A percentile compares a stretch with the other conserved stretches of the same genome.
Evolutionary conservation across 2,113 vertebrate genomes (phyloP).

Genomic region (Callorhinus ursinus): DNA sequence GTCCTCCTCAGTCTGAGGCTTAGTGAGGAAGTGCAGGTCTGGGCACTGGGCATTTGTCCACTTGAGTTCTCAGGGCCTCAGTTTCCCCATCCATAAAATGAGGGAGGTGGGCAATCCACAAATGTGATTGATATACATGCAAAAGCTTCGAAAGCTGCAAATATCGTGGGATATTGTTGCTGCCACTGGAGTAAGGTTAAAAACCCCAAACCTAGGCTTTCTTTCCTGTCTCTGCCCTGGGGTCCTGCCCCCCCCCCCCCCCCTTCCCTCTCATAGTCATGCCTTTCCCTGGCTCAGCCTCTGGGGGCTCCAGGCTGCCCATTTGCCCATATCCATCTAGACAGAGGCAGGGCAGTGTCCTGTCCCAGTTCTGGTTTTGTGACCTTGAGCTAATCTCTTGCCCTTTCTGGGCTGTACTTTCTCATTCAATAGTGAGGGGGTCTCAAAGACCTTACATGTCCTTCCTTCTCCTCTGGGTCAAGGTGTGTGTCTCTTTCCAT

Average conservation of each 20-base stretch:
- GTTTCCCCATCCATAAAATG: conserved; percentile 8
- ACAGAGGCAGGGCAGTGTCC: not conserved
- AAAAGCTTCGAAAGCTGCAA: conserved; percentile 29
- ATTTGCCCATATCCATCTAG: not conserved
- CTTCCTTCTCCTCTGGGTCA: not conserved
- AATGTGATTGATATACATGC: not conserved
- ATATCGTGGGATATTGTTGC: not conserved
- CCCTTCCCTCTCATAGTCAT: not conserved
- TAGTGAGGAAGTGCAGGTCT: not conserved
- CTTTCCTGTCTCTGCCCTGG: not conserved
- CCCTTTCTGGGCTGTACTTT: not conserved
- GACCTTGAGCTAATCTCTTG: not conserved
- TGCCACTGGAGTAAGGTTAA: not conserved
- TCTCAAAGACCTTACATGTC: too few relatives aligned
- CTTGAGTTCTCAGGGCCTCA: not conserved
- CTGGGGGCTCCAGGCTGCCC: not conserved
- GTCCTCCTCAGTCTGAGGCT: not conserved
- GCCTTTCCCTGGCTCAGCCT: not conserved
- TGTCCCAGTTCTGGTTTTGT: not conserved
- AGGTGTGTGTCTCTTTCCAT: not conserved
- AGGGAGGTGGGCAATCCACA: not conserved
- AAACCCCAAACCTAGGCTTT: not conserved
- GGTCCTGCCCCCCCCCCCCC: not conserved
- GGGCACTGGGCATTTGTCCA: not conserved
- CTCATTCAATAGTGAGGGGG: not conserved